Evolutionary conservation across 2,113 vertebrate species (phyloP).

Genomic region (Rallus limicola): DNA sequence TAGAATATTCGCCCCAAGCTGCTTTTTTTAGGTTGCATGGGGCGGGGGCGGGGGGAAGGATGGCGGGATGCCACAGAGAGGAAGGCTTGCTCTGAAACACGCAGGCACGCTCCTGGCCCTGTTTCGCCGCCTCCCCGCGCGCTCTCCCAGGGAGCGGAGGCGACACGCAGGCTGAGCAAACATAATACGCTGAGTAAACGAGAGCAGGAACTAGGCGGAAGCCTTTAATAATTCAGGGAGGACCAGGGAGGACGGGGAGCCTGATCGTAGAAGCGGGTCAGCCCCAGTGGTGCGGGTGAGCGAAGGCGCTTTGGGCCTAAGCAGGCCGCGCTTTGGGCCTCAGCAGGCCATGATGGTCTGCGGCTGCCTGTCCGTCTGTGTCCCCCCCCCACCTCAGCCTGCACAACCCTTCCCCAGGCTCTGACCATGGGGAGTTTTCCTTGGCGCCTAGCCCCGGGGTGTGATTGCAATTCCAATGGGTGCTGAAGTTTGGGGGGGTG

Average conservation of each 20-base stretch:
- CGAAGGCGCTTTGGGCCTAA: not conserved
- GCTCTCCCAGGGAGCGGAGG: not conserved
- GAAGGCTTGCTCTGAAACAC: not conserved
- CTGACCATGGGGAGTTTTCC: not conserved
- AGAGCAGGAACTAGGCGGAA: not conserved
- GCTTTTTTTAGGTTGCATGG: not conserved
- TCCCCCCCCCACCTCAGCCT: too few species aligned
- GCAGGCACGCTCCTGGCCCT: accelerated
- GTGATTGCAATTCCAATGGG: not conserved
- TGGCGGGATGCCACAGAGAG: not conserved
- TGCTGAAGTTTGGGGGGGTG: not conserved
- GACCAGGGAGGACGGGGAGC: not conserved
- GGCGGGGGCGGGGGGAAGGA: not conserved
- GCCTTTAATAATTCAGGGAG: slow-evolving; percentile 43
- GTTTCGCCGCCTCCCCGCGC: accelerated
- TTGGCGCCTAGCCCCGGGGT: accelerated
- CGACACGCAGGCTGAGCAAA: slow-evolving; percentile 15
- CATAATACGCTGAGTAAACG: not conserved
- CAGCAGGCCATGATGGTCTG: accelerated
- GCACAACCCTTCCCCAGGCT: not conserved
- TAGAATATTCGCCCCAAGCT: not conserved
- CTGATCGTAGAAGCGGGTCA: not conserved
- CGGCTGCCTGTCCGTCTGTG: not conserved
- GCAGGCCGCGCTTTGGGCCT: too few species aligned
- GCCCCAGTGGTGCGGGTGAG: accelerated